Conservation (phyloP, 2,888 invertebrate species). For the Oithona nana region DNA sequence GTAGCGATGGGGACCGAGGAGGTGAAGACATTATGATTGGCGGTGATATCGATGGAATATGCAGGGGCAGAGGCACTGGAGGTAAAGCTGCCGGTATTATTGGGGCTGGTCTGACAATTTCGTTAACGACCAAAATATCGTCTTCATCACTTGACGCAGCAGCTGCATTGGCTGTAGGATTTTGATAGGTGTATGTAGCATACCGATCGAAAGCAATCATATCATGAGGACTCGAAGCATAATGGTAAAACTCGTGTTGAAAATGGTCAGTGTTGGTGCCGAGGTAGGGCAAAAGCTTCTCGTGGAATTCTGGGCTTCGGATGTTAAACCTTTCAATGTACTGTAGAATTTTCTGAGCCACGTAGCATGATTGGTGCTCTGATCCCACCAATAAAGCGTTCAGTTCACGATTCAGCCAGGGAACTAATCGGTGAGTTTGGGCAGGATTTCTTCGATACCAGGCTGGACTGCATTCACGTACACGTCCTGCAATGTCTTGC, state of each 20-base stretch:
- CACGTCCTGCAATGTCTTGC: constrained; percentile 47
- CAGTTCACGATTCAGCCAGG: constrained; percentile 73
- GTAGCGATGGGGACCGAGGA: background rate
- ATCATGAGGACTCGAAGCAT: constrained; percentile 67
- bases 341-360: constrained; percentile 46
- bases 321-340: constrained; percentile 46
- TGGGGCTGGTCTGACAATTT: constrained; percentile 2
- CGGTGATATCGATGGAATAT: no score
- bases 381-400: constrained; percentile 41
- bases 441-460: constrained; percentile 39
- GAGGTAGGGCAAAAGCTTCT: constrained; percentile 46
- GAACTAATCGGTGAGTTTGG: constrained; percentile 37
- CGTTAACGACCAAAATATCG: constrained; percentile 9
- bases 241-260: constrained; percentile 67
- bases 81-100: background rate
- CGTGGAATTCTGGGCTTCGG: constrained; percentile 45
- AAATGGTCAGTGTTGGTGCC: constrained; percentile 60
- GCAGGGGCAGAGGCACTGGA: constrained; percentile 20
- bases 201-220: constrained; percentile 43
- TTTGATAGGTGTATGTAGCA: background rate
- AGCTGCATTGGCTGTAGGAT: background rate
- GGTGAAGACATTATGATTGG: no score
- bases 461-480: constrained; percentile 49
- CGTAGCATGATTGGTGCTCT: constrained; percentile 36
- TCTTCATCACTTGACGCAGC: constrained; percentile 3